Evolutionary conservation across 2,888 invertebrate species (phyloP).

Genomic region (Mimas tiliae): DNA sequence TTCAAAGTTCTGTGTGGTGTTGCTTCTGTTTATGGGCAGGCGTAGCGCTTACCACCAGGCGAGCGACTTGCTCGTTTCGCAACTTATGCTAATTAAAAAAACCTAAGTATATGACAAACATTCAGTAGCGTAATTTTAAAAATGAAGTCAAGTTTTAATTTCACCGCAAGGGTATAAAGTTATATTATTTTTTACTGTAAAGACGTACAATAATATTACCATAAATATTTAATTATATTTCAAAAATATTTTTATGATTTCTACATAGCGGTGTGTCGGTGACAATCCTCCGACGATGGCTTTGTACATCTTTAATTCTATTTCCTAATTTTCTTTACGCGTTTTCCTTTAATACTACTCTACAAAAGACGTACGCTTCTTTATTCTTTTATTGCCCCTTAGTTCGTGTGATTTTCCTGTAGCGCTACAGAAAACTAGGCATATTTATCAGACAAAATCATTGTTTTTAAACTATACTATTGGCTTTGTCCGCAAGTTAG

Average conservation of each 20-base stretch:
- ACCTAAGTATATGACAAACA: no score
- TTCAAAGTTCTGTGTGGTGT: no score
- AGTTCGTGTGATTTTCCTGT: not conserved
- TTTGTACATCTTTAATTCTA: conserved; percentile 17
- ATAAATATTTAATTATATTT: no score
- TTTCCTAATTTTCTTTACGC: conserved; percentile 3
- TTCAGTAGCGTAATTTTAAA: no score
- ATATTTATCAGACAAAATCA: conserved; percentile 39
- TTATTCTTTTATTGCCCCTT: not conserved
- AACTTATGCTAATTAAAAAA: no score
- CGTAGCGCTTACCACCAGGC: no score
- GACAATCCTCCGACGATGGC: not conserved
- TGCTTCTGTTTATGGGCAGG: no score
- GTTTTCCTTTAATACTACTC: conserved; percentile 12
- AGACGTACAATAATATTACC: no score
- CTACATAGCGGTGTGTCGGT: not conserved
- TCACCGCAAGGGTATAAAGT: not conserved
- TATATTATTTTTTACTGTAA: not conserved
- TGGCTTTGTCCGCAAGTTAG: conserved; percentile 36
- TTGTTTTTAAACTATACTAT: conserved; percentile 31
- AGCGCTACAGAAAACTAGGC: not conserved
- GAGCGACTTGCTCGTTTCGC: no score
- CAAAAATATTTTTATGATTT: not conserved
- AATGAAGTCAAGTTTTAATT: no score
- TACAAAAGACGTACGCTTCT: not conserved